A percentile compares a stretch with the other conserved stretches of the same genome.
These are phyloP conservation scores for Trachemys scripta DNA, from an alignment of 2,113 vertebrate species.

Conservation along the genomic window DNA sequence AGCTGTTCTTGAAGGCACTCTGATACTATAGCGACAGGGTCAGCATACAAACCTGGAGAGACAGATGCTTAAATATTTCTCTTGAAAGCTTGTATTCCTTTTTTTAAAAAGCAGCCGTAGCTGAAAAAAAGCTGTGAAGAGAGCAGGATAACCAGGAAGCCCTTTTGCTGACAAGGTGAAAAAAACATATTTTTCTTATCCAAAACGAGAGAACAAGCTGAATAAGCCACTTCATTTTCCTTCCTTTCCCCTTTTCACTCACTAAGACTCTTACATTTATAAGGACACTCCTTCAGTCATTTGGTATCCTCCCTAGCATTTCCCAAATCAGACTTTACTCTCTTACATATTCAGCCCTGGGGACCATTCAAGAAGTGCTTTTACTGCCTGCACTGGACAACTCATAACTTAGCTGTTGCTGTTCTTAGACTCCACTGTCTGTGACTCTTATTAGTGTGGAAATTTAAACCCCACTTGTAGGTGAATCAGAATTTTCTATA, in stretches of 20 bases:
- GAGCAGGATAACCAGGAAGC: conserved; percentile 40
- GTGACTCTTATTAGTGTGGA: not conserved
- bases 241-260: conserved; percentile 50
- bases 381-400: not conserved
- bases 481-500: rapidly evolving
- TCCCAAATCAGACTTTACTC: not conserved
- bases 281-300: not conserved
- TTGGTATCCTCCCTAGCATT: not conserved
- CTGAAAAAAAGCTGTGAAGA: rapidly evolving
- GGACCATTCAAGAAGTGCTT: not conserved
- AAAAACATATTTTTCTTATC: conserved; percentile 64
- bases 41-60: not conserved
- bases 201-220: conserved; percentile 40
- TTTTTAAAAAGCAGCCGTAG: not conserved
- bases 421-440: not conserved
- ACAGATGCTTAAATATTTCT: not conserved
- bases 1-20: not conserved
- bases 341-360: not conserved
- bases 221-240: conserved; percentile 64
- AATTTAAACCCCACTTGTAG: not conserved
- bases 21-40: not conserved
- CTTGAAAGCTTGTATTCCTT: not conserved
- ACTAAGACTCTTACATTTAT: not conserved
- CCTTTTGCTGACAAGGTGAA: conserved; percentile 60
- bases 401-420: not conserved